Percentiles rank a stretch among this genome's conserved stretches.
These are phyloP conservation scores for Deroplatys truncata DNA, from an alignment of 2,888 invertebrate genomes.

Conservation along the genomic window DNA sequence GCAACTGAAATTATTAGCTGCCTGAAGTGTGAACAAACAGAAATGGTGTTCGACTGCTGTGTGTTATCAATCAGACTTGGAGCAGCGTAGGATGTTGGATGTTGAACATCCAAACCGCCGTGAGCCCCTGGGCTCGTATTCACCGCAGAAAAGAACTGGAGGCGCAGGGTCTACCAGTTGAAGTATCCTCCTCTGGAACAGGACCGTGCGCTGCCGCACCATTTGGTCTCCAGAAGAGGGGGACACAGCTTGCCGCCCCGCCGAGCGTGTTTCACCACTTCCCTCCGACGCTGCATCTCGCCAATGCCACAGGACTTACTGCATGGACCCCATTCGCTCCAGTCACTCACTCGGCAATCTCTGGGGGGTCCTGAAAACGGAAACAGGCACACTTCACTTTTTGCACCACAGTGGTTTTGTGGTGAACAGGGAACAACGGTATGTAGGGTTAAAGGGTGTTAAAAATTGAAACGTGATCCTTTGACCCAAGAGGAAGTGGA, in stretches of 20 bases:
- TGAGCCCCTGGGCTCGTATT: not conserved
- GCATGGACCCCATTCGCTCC: slow-evolving; percentile 85
- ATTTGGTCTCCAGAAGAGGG: slow-evolving; percentile 76
- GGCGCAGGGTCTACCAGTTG: slow-evolving; percentile 51
- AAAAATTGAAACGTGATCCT: too few relatives aligned
- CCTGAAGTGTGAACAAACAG: not conserved
- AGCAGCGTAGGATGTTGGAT: not conserved
- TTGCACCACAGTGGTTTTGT: not conserved
- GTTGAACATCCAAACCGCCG: not conserved
- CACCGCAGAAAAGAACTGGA: not conserved
- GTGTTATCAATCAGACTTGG: not conserved
- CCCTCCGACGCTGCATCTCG: slow-evolving; percentile 74
- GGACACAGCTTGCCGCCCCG: slow-evolving; percentile 81
- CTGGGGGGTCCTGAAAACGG: slow-evolving; percentile 55
- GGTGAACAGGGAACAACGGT: too few relatives aligned
- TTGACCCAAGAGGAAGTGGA: too few relatives aligned
- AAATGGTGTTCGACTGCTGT: not conserved
- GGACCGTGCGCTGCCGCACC: slow-evolving; percentile 77
- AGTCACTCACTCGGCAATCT: slow-evolving; percentile 80
- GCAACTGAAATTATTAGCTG: not conserved
- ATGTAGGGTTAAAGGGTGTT: too few relatives aligned
- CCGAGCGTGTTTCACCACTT: slow-evolving; percentile 70
- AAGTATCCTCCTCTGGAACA: slow-evolving; percentile 57
- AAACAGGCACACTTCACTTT: not conserved
- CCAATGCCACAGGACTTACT: slow-evolving; percentile 88